Percentiles rank a stretch among this genome's conserved stretches.
These are phyloP conservation scores for Nannospalax galili DNA, from an alignment of 2,113 vertebrate genomes.

Conservation along the genomic window DNA sequence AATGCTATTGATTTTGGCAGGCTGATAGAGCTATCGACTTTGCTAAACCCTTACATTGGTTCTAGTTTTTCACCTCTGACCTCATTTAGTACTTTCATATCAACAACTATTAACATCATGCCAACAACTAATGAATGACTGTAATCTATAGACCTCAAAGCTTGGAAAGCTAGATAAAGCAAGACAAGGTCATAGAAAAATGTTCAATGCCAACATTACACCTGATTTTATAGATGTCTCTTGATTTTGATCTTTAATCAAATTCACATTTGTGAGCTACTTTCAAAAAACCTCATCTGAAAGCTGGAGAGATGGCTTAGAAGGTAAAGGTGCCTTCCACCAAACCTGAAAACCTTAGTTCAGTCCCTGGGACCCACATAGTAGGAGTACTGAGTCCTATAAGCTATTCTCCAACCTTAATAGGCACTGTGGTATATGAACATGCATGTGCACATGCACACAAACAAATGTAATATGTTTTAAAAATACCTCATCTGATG, in stretches of 20 bases:
- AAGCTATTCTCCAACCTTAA: neutral
- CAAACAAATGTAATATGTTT: neutral
- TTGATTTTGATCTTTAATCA: neutral
- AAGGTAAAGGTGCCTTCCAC: neutral
- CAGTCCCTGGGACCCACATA: neutral
- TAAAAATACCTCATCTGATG: neutral
- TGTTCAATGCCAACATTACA: neutral
- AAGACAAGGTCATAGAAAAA: neutral
- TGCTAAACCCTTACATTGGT: neutral
- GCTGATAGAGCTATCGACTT: neutral
- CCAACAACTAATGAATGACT: neutral
- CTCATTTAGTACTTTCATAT: neutral
- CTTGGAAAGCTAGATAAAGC: neutral
- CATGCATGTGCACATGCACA: no score
- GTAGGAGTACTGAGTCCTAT: neutral
- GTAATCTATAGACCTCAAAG: neutral
- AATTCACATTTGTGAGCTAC: neutral
- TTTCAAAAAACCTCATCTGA: neutral
- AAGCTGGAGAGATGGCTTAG: neutral
- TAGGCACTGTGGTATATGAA: neutral
- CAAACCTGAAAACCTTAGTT: neutral
- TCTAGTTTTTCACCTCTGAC: neutral
- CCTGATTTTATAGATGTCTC: slow-evolving; percentile 16
- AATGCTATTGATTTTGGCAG: neutral
- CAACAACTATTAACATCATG: neutral